Evolutionary conservation across 2,113 vertebrate genomes (phyloP).

Genomic region (Spea bombifrons): DNA sequence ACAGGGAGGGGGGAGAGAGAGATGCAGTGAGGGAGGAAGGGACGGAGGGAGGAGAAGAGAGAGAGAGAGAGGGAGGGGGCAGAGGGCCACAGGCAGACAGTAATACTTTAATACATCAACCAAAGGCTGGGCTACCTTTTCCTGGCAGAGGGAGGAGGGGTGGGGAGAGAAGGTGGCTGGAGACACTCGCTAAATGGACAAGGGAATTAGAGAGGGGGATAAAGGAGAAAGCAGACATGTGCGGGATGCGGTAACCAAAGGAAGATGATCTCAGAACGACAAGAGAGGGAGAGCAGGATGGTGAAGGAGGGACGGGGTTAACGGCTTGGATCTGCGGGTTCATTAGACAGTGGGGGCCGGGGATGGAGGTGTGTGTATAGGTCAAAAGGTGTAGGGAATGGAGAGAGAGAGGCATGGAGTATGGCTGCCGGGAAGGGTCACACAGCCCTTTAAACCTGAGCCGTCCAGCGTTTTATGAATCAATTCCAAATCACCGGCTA

Average conservation of each 20-base stretch:
- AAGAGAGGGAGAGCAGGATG: background rate
- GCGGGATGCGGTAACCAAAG: background rate
- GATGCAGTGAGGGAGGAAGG: background rate
- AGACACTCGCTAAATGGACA: background rate
- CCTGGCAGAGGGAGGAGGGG: constrained; percentile 11
- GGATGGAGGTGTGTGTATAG: background rate
- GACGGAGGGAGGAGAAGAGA: background rate
- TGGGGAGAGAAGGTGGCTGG: background rate
- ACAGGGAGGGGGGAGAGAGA: constrained; percentile 29
- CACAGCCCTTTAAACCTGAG: too few relatives aligned
- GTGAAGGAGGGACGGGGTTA: background rate
- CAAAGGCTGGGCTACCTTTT: constrained; percentile 24
- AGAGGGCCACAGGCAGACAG: constrained; percentile 7
- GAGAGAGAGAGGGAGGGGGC: background rate
- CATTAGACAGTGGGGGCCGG: background rate
- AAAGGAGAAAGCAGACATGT: background rate
- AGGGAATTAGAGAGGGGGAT: background rate
- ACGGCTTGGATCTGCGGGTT: background rate
- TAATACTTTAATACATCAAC: constrained; percentile 19
- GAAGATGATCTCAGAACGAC: background rate
- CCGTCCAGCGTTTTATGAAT: too few relatives aligned
- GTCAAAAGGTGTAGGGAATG: background rate
- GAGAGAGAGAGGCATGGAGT: background rate
- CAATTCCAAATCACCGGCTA: too few relatives aligned
- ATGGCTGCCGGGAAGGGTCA: too few relatives aligned